Conservation (phyloP, 2,888 invertebrate genomes). For the Sphinx pinastri region DNA sequence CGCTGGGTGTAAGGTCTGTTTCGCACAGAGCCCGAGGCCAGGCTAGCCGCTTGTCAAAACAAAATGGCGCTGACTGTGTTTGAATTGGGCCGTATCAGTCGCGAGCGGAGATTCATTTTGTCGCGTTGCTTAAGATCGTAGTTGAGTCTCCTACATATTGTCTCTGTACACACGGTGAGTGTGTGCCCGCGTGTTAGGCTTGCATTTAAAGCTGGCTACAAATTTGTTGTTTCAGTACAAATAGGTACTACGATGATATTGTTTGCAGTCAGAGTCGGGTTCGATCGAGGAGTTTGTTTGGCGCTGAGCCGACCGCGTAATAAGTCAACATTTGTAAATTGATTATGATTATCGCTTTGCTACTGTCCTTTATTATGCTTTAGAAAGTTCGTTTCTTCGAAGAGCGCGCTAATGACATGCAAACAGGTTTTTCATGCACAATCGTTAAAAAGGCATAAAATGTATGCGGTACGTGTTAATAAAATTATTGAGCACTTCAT, state of each 20-base stretch:
- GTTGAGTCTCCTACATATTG: conserved; percentile 80
- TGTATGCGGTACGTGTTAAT: conserved; percentile 15
- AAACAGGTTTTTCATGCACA: conserved; percentile 20
- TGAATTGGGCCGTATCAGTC: conserved; percentile 84
- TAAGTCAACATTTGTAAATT: conserved; percentile 73
- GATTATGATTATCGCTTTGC: conserved; percentile 55
- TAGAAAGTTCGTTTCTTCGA: conserved; percentile 22
- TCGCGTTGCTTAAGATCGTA: conserved; percentile 82
- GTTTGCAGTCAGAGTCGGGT: conserved; percentile 80
- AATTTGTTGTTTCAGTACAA: conserved; percentile 83
- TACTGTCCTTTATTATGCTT: conserved; percentile 23
- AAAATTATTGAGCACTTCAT: conserved; percentile 20
- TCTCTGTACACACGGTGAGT: conserved; percentile 80
- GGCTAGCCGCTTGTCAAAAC: conserved; percentile 82
- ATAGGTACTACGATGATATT: conserved; percentile 78
- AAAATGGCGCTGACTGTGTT: conserved; percentile 83
- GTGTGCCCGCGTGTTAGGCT: conserved; percentile 79
- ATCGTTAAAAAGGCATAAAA: conserved; percentile 23
- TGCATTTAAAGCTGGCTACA: conserved; percentile 83
- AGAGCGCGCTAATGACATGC: conserved; percentile 18
- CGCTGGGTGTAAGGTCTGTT: conserved; percentile 56
- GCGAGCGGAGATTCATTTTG: conserved; percentile 83
- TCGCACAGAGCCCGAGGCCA: conserved; percentile 46
- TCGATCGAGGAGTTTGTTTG: conserved; percentile 80
- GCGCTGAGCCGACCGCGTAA: conserved; percentile 57